A percentile compares a stretch with the other conserved stretches of the same genome.
Conservation (phyloP, 2,797 vertebrate species). For the Acanthurus tractus region DNA sequence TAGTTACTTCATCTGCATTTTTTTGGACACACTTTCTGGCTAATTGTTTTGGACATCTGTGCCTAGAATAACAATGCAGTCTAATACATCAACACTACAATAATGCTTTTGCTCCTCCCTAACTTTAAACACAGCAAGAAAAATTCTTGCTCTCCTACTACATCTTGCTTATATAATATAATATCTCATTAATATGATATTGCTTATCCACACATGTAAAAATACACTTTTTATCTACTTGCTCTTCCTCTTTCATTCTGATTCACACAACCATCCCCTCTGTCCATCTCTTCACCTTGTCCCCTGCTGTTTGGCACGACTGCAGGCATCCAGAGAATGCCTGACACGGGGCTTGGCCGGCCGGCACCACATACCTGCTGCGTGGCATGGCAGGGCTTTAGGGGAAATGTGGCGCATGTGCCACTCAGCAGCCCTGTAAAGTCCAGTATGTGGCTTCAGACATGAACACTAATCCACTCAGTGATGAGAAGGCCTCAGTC, state of each 20-base stretch:
- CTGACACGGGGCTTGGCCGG: slow-evolving; percentile 69
- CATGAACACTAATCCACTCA: slow-evolving; percentile 82
- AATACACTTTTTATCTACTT: background rate
- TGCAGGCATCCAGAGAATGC: slow-evolving; percentile 85
- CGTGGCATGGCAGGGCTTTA: slow-evolving; percentile 69
- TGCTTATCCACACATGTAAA: background rate
- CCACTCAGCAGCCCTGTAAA: slow-evolving; percentile 79
- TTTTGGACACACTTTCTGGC: background rate
- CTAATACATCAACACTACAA: background rate
- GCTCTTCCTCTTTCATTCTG: slow-evolving; percentile 29
- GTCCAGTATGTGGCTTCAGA: slow-evolving; percentile 83
- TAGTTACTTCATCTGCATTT: too few species aligned
- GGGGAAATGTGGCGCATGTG: slow-evolving; percentile 76
- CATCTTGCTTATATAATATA: background rate
- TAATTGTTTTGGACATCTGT: background rate
- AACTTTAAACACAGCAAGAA: background rate
- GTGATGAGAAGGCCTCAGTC: slow-evolving; percentile 79
- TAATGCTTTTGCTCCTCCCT: background rate
- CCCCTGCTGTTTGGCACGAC: slow-evolving; percentile 74
- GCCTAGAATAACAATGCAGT: background rate
- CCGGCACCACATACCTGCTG: slow-evolving; percentile 79
- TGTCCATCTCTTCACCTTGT: slow-evolving; percentile 49
- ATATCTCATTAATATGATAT: background rate
- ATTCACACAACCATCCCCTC: slow-evolving; percentile 43
- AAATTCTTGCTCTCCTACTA: background rate